phyloP scores from a whole-genome alignment of 2,888 invertebrate species.

The Branchipolynoe longqiensis region DNA sequence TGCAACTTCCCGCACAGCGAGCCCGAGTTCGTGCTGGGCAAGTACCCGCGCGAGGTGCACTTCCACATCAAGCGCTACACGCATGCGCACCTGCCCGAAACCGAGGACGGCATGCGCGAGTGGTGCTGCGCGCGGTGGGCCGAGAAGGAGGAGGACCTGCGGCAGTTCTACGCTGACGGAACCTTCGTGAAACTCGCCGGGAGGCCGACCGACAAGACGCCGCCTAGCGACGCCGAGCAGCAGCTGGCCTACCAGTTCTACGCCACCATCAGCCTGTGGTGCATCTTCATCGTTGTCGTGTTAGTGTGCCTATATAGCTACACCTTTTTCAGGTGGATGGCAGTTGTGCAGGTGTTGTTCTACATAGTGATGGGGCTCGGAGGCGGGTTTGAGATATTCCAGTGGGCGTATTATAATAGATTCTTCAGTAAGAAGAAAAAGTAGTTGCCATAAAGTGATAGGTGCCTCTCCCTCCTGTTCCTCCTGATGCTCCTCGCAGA shows the following conservation, averaged over 20 bases:
- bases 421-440: slow-evolving; percentile 13
- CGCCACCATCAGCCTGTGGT: slow-evolving; percentile 1
- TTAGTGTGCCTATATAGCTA: slow-evolving; percentile 23
- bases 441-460: slow-evolving; percentile 4
- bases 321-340: slow-evolving; percentile 29
- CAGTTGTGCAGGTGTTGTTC: slow-evolving; percentile 38
- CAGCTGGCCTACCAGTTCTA: slow-evolving; percentile 2
- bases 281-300: background rate
- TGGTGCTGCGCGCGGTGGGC: slow-evolving; percentile 81
- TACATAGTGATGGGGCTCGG: slow-evolving; percentile 24
- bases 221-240: background rate
- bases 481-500: background rate
- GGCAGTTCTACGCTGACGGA: slow-evolving; percentile 69
- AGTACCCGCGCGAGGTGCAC: slow-evolving; percentile 88
- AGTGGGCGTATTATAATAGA: slow-evolving; percentile 33
- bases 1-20: slow-evolving; percentile 89
- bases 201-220: background rate
- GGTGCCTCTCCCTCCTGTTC: background rate
- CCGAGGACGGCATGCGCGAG: slow-evolving; percentile 68
- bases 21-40: slow-evolving; percentile 87
- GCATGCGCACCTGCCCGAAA: slow-evolving; percentile 68
- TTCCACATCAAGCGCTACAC: slow-evolving; percentile 86
- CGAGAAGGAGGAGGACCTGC: slow-evolving; percentile 80
- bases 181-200: background rate
- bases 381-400: slow-evolving; percentile 58